Conservation (phyloP, 2,888 invertebrate species). For the Acleris emargana region DNA sequence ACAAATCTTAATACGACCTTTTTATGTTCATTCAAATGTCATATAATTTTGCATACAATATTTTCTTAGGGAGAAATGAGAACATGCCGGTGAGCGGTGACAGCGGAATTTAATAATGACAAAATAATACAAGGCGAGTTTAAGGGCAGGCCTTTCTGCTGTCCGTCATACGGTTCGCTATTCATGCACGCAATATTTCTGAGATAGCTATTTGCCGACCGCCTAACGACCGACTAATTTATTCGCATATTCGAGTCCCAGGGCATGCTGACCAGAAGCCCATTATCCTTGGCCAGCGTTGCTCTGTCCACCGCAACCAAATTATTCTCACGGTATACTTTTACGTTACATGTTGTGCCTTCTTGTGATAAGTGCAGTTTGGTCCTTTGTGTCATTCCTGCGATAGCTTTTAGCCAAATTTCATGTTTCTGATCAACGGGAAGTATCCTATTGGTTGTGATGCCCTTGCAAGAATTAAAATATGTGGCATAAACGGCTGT, state of each 20-base stretch:
- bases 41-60: constrained; percentile 84
- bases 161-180: constrained; percentile 81
- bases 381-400: too few relatives aligned
- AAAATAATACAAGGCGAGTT: constrained; percentile 83
- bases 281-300: background rate
- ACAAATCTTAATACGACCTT: constrained; percentile 71
- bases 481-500: too few relatives aligned
- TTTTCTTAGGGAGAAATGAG: constrained; percentile 79
- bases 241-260: constrained; percentile 50
- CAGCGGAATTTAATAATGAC: constrained; percentile 84
- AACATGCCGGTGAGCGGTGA: constrained; percentile 75
- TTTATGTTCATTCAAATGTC: constrained; percentile 82
- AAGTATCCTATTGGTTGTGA: too few relatives aligned
- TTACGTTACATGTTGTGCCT: too few relatives aligned
- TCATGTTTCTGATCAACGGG: too few relatives aligned
- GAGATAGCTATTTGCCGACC: constrained; percentile 71
- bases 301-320: background rate
- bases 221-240: constrained; percentile 78
- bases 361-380: too few relatives aligned
- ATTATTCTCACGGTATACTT: background rate
- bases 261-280: constrained; percentile 5
- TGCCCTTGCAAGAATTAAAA: too few relatives aligned
- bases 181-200: constrained; percentile 81
- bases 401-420: too few relatives aligned
- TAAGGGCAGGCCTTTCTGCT: constrained; percentile 82